These are phyloP conservation scores for Apis mellifera DNA, from an alignment of 1,140 invertebrate genomes.

Conservation along the genomic window DNA sequence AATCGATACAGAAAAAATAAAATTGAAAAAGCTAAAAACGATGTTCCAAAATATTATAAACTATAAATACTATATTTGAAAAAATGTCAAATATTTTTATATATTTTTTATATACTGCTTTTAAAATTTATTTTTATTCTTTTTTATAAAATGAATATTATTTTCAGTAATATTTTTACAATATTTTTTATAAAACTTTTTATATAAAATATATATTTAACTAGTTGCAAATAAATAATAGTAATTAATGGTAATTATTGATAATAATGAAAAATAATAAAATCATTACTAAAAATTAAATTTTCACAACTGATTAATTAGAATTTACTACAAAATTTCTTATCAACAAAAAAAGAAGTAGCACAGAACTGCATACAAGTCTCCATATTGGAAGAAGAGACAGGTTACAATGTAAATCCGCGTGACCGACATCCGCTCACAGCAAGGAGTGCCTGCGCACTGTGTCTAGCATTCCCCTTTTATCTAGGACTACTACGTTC, in stretches of 20 bases:
- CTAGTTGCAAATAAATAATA: not conserved
- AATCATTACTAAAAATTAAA: not conserved
- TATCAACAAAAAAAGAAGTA: constrained; percentile 6
- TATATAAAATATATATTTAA: not conserved
- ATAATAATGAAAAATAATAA: not conserved
- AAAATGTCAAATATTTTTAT: not conserved
- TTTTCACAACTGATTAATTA: not conserved
- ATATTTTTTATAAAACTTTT: not conserved
- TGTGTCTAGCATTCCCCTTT: constrained; percentile 66
- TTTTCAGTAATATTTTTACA: not conserved
- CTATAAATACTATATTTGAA: not conserved
- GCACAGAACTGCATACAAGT: constrained; percentile 7
- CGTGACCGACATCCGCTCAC: constrained; percentile 71
- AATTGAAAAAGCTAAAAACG: not conserved
- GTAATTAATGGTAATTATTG: not conserved
- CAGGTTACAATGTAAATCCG: constrained; percentile 76
- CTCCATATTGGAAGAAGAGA: constrained; percentile 61
- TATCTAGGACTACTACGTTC: constrained; percentile 69
- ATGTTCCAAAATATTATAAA: not conserved
- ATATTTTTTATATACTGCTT: not conserved
- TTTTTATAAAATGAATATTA: not conserved
- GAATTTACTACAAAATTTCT: not conserved
- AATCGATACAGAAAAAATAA: not conserved
- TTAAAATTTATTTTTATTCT: not conserved
- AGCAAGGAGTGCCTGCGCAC: constrained; percentile 62